These are phyloP conservation scores for Ceyx erithaca DNA, from an alignment of 2,797 vertebrate species.

Conservation along the genomic window DNA sequence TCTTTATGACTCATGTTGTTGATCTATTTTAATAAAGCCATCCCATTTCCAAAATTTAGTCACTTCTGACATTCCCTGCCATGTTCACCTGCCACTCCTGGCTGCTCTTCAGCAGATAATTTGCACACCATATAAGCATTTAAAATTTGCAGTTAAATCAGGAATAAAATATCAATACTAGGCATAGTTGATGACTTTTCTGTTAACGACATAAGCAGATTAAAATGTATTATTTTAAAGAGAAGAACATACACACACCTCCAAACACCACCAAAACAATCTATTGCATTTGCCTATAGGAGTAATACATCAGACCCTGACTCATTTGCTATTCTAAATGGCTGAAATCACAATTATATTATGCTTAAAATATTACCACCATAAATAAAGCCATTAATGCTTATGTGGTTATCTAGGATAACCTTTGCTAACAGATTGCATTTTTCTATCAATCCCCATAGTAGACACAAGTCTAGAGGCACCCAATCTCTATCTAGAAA, in stretches of 20 bases:
- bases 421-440: neutral
- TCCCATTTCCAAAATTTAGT: constrained; percentile 72
- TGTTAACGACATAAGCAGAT: neutral
- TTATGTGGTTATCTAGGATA: constrained; percentile 42
- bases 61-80: constrained; percentile 64
- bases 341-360: constrained; percentile 27
- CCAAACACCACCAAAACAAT: neutral
- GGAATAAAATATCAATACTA: constrained; percentile 38
- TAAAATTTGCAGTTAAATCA: constrained; percentile 65
- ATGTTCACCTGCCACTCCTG: constrained; percentile 65
- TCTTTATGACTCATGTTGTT: constrained; percentile 29
- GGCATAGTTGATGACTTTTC: constrained; percentile 48
- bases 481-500: neutral
- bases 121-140: constrained; percentile 56
- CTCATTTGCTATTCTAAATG: constrained; percentile 4
- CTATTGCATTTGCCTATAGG: neutral
- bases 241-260: neutral
- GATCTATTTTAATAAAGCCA: constrained; percentile 75
- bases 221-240: constrained; percentile 5
- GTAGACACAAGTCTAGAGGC: neutral
- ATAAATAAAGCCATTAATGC: constrained; percentile 37
- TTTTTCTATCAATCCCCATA: constrained; percentile 21
- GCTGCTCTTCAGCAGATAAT: constrained; percentile 73
- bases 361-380: neutral
- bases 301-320: neutral